Evolutionary conservation across 2,888 invertebrate genomes (phyloP).

Genomic region (Epinotia demarniana): DNA sequence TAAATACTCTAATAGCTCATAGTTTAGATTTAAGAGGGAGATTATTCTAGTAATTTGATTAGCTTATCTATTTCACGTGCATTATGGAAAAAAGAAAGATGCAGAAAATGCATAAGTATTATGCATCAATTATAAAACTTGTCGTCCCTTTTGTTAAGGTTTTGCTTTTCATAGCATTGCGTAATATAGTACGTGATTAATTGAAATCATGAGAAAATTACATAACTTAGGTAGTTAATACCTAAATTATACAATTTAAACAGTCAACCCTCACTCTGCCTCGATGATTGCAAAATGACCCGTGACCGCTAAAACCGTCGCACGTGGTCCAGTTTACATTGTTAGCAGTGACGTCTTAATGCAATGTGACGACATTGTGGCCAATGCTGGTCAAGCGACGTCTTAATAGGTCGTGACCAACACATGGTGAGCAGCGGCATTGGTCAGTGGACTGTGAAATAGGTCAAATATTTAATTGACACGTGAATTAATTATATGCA

Average conservation of each 20-base stretch:
- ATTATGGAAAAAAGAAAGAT: slow-evolving; percentile 24
- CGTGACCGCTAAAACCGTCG: slow-evolving; percentile 36
- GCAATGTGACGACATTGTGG: slow-evolving; percentile 39
- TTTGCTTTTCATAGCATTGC: no score
- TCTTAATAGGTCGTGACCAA: slow-evolving; percentile 24
- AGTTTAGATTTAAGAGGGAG: slow-evolving; percentile 35
- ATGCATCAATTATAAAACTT: neutral
- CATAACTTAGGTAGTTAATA: no score
- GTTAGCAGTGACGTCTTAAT: slow-evolving; percentile 39
- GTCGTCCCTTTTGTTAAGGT: neutral
- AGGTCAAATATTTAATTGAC: neutral
- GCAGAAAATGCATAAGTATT: neutral
- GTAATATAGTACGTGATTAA: no score
- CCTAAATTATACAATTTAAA: neutral
- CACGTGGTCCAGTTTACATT: slow-evolving; percentile 44
- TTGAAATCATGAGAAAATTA: no score
- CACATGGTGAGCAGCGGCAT: slow-evolving; percentile 6
- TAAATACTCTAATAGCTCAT: slow-evolving; percentile 43
- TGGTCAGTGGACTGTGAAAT: slow-evolving; percentile 19
- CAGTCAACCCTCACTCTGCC: slow-evolving; percentile 29
- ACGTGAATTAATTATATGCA: neutral
- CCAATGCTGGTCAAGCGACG: slow-evolving; percentile 17
- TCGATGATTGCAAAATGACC: slow-evolving; percentile 42
- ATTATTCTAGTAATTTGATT: slow-evolving; percentile 40
- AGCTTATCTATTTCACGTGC: slow-evolving; percentile 31